Evolutionary conservation across 1,140 invertebrate species (phyloP), one percentile per base, ranked within the genome.

Genomic region (Drosophila cardini): DNA sequence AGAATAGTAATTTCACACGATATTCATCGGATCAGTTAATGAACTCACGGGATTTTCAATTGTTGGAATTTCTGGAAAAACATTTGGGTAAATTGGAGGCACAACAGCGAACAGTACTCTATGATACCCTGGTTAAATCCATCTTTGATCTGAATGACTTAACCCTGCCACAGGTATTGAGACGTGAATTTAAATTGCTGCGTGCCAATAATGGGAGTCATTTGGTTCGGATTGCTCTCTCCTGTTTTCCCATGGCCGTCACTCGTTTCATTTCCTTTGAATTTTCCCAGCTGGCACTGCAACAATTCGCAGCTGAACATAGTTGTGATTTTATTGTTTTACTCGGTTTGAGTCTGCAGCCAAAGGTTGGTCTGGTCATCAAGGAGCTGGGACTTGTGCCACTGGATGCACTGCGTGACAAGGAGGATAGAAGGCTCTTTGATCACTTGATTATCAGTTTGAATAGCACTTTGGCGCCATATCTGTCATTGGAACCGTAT

Each of bases 1-100:
- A 96, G 74, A 96, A 96, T 4, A 93, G 94, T 13, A 96, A 95
- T 79, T 94, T 96, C 56, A 93, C 9, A 0, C 93, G 4, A 76
- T 92, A 58, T 91, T 93, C 55, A 94, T 94, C 21, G 93, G 93
- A 63, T 93, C 94, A 77, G 93, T 94, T 46, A 93, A 93, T 45
- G 93, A 94, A 77, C 93, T 4, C 50, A 16, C 52, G 42, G 7
- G 76, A 79, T 42, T 68, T 10, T 42, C 62, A 76, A 13, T n/a
- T 76, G 58, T 21, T 79, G 32, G 0, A 45, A 3, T 63, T 15
- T 7, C 30, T 79, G 26, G 76, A 79, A 42, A 21, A 94, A 69
- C 95, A 96, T 90, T 70, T 93, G 61, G 63, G 58, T 11, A 2
- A 40, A n/a, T 32, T 67, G 42, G 30, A 62, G 3, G 4, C 18